Evolutionary conservation across 64 coral and sea anemone species (phyloP).

Genomic region (Cladopsammia gracilis): DNA sequence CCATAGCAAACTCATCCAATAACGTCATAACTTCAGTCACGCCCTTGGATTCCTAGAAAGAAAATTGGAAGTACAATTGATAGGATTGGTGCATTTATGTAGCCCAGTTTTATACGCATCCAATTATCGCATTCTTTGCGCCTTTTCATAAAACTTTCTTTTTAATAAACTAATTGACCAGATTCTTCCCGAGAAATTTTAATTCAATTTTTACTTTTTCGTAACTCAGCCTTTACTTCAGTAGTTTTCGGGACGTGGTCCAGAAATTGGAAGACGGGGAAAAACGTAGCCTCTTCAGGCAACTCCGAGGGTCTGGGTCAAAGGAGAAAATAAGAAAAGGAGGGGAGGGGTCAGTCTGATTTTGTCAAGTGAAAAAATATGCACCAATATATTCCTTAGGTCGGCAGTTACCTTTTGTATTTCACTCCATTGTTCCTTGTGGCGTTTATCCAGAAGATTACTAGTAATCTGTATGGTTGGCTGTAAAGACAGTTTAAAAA

Average conservation of each 20-base stretch:
- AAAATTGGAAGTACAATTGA: not conserved
- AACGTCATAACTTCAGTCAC: conserved; percentile 65
- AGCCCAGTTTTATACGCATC: too few relatives aligned
- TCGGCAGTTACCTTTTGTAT: conserved; percentile 49
- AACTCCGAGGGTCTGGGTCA: too few relatives aligned
- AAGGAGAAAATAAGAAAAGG: not conserved
- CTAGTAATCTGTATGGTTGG: conserved; percentile 19
- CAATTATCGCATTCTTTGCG: too few relatives aligned
- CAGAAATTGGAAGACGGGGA: too few relatives aligned
- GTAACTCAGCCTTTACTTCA: too few relatives aligned
- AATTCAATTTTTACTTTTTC: too few relatives aligned
- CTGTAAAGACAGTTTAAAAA: not conserved
- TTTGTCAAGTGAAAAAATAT: not conserved
- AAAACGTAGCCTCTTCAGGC: too few relatives aligned
- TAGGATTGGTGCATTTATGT: not conserved
- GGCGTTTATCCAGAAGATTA: conserved; percentile 58
- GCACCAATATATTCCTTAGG: not conserved
- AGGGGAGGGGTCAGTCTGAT: too few relatives aligned
- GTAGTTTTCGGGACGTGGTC: too few relatives aligned
- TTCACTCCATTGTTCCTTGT: conserved; percentile 52
- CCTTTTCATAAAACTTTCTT: too few relatives aligned
- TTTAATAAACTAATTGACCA: too few relatives aligned
- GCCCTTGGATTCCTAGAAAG: conserved; percentile 41
- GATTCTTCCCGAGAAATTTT: too few relatives aligned
- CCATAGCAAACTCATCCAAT: conserved; percentile 42